phyloP scores from a whole-genome alignment of 2,797 vertebrate species.

The Lutjanus campechanus region DNA sequence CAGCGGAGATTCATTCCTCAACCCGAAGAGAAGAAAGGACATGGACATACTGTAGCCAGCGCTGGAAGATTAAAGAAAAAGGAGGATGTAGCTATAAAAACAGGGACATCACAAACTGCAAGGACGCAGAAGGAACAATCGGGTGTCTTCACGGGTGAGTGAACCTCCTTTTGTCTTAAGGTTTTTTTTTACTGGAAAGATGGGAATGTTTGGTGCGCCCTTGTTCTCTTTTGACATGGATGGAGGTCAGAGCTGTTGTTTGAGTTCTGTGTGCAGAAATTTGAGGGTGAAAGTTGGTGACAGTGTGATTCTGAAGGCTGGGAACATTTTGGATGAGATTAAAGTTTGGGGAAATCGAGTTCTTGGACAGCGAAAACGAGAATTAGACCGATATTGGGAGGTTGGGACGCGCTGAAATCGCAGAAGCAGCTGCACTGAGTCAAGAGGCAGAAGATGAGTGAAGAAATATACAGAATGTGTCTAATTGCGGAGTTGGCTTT shows the following conservation, averaged over 20 bases:
- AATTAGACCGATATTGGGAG: background rate
- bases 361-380: too few relatives aligned
- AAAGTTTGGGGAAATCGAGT: constrained; percentile 35
- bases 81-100: constrained; percentile 31
- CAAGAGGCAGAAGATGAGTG: background rate
- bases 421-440: background rate
- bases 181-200: too few relatives aligned
- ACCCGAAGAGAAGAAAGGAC: constrained; percentile 13
- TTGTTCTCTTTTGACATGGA: background rate
- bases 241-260: constrained; percentile 25
- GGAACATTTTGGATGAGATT: background rate
- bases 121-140: background rate
- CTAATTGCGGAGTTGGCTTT: background rate
- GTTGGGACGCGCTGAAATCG: background rate
- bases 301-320: fast-evolving
- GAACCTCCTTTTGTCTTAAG: background rate
- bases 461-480: background rate
- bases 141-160: constrained; percentile 60
- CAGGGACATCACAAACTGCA: background rate
- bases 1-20: constrained; percentile 2
- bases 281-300: constrained; percentile 15
- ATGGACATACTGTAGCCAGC: constrained; percentile 22
- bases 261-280: background rate
- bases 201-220: background rate
- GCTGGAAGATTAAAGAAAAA: background rate